Base-by-base conservation (phyloP, 92 coral and sea anemone species). In the Micromussa lordhowensis region DNA sequence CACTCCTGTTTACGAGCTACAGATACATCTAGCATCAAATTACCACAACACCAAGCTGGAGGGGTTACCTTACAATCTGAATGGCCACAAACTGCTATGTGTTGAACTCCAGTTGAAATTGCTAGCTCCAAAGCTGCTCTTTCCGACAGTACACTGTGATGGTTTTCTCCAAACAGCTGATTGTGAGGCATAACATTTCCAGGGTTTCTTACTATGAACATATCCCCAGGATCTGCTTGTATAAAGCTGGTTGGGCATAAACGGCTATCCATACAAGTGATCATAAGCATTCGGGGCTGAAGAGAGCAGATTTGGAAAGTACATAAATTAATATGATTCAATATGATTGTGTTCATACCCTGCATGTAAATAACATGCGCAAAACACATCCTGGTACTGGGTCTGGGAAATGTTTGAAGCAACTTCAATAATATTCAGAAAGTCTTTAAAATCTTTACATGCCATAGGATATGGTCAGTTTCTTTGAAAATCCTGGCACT, bases 181-280 rank as follows among this genome's bases (percentile, higher is more conserved):
- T 93, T 93, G 82, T 91, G 98, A 1, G 98, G 98, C 72, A 95
- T 70, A 30, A 90, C 77, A 82, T 95, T 95, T 1, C 98, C 98
- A 79, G 96, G 94, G 74, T 94, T 95, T 68, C 98, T 78, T 2
- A 95, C 91, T 16, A 95, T 93, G 86, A 95, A 95, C 98, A 95
- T 93, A 32, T 95, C 95, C 17, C 98, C 98, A 73, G 98, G 96
- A 34, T 82, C 87, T 49, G 96, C 85, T 74, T 86, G 85, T 36
- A 88, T 90, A 81, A 88, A 92, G 73, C 59, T 89, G 70, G 81
- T 87, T 0, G 98, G 98, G 75, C 92, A 32, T 58, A 95, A 26
- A 24, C 98, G 98, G 22, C 96, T 91, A 91, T 95, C 98, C 90
- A 95, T 90, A 34, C 98, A 95, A 5, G 98, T 86, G 30, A 95